These are phyloP conservation scores for Drosophila bunnanda DNA, from an alignment of 2,888 invertebrate genomes.

Conservation along the genomic window DNA sequence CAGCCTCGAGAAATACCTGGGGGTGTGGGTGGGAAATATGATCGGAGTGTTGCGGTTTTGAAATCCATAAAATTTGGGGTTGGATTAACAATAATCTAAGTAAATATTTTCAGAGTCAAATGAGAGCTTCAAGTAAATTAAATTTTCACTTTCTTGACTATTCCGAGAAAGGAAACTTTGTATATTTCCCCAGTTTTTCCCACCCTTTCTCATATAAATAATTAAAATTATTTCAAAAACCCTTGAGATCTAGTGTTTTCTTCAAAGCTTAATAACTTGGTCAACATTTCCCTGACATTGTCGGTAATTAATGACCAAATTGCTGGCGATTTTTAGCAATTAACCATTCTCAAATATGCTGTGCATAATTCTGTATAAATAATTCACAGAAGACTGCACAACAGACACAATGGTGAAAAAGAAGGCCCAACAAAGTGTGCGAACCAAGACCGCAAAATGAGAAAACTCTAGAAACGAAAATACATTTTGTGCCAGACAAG, in stretches of 20 bases:
- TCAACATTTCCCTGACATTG: conserved; percentile 2
- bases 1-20: conserved; percentile 58
- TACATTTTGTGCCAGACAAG: conserved; percentile 50
- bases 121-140: too few species aligned
- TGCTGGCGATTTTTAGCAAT: conserved; percentile 58
- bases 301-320: conserved; percentile 52
- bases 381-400: conserved; percentile 60
- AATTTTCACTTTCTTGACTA: too few species aligned
- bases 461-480: conserved; percentile 47
- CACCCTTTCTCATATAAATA: neutral
- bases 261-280: conserved; percentile 2
- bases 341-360: conserved; percentile 54
- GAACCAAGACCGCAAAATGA: conserved; percentile 24
- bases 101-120: neutral
- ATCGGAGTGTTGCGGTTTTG: conserved; percentile 34
- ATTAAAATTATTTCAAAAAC: too few species aligned
- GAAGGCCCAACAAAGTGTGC: conserved; percentile 46
- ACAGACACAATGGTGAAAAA: conserved; percentile 51
- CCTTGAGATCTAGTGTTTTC: neutral
- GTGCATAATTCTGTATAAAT: conserved; percentile 57
- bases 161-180: too few species aligned
- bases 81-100: neutral
- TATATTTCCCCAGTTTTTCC: too few species aligned
- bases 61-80: neutral
- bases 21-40: conserved; percentile 63